Evolutionary conservation across 2,888 invertebrate genomes (phyloP).

Genomic region (Trisateles emortualis): DNA sequence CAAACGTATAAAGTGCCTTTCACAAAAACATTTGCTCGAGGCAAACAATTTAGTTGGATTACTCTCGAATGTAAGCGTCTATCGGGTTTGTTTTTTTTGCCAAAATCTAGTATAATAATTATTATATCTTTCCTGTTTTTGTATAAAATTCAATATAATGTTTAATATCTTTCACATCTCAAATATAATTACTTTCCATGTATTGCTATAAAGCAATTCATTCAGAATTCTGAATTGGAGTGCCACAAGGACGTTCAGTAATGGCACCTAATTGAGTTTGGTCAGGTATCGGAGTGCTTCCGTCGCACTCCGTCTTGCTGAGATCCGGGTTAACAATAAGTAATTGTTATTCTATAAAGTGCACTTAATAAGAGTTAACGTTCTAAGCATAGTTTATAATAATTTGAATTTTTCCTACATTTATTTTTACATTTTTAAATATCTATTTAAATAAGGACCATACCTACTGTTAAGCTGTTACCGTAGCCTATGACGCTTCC

Average conservation of each 20-base stretch:
- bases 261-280: slow-evolving; percentile 44
- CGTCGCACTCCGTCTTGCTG: slow-evolving; percentile 5
- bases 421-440: no score
- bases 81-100: neutral
- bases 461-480: no score
- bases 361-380: neutral
- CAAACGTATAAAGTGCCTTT: slow-evolving; percentile 4
- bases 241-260: slow-evolving; percentile 22
- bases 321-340: neutral
- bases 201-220: neutral
- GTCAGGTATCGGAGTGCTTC: slow-evolving; percentile 28
- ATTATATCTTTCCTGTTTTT: no score
- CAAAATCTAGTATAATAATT: neutral
- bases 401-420: no score
- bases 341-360: neutral
- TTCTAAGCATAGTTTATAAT: neutral
- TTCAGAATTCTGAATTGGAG: neutral
- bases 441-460: no score
- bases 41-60: slow-evolving; percentile 11
- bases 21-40: slow-evolving; percentile 7
- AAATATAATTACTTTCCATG: neutral
- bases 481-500: no score
- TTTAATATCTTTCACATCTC: neutral
- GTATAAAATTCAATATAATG: no score
- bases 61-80: slow-evolving; percentile 3